Evolutionary conservation across 2,888 invertebrate genomes (phyloP), one percentile per base, ranked within the genome.

Genomic region (Buathra laborator): DNA sequence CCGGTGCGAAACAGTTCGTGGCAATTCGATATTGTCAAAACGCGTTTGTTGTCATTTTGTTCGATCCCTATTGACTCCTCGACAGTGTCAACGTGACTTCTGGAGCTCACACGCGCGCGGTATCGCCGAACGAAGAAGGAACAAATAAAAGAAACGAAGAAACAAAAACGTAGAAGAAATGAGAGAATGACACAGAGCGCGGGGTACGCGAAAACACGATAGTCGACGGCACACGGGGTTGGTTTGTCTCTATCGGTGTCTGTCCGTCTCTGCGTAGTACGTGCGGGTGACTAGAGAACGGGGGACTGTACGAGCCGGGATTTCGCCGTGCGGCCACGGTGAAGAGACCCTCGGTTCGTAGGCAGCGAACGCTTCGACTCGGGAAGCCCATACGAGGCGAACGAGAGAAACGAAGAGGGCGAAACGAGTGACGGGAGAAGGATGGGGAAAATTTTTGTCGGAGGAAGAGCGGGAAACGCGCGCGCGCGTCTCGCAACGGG

Each of bases 241-340:
- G 67, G 46, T 44, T 24, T 5, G 44, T 24, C 46, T 32, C 43
- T 64, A 24, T 79, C 66, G 56, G 56, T 77, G 46, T 77, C 62
- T 72, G 62, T 84, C 86, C 88, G 88, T 86, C 83, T 84, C 70
- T 84, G 70, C 72, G 86, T 81, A 79, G 81, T 84, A 85, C 86
- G 88, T 81, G 83, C 83, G 85, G 82, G 71, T 81, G 86, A 87
- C 88, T 86, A 84, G 83, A 83, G 83, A 83, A 86, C 76, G 85
- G 84, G 84, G 78, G 86, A 81, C 67, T 76, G 83, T 83, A 86
- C 88, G 86, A 86, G 85, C 86, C 81, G 51, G 67, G 53, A 43
- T 71, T 64, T 76, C 68, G 67, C 74, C 70, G 72, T 68, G 76
- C 77, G 78, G 84, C 88, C 83, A 85, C 86, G 81, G 37, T 37